Base-by-base conservation (phyloP, 53 echinoderm and acorn worm genomes). In the Crossaster papposus region DNA sequence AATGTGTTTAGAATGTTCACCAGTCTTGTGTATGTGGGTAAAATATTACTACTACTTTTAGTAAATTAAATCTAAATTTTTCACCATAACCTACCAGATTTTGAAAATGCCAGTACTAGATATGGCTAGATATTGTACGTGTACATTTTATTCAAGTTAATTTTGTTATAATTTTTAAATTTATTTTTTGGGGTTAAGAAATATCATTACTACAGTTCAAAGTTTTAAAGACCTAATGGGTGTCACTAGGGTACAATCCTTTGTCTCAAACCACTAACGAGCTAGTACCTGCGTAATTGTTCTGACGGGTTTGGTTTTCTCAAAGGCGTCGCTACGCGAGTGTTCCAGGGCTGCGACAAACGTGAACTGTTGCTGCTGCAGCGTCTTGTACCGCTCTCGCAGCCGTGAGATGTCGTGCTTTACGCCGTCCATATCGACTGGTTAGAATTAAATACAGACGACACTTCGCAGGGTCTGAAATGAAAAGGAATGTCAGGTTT, bases 351-450 rank as follows among this genome's bases (percentile, higher is more conserved):
- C 96, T 22, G 88, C 76, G 72, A 96, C 96, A 89, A 98, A 98
- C n/a, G 96, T 98, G 73, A 98, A 94, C 96, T 98, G 98, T 86
- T 98, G 98, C 36, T 96, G 98, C 65, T 94, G 93, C 6, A 98
- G 90, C 17, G 90, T 91, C 79, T 94, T 94, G 64, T 99, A 96
- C 26, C 92, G 89, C 37, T 93, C 91, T 62, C 91, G 64, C 51
- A 96, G 31, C 51, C 91, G 74, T 34, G 95, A 89, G 76, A 94
- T 88, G 20, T 96, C 99, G 64, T 89, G 81, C 34, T 94, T 93
- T 15, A 95, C 81, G 30, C 81, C 87, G 54, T 85, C 94, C 96
- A 99, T 95, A 50, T n/a, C n/a, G n/a, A n/a, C 44, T 44, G 44
- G 44, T 44, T 44, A 9, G 44, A 44, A 44, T 44, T 44, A 44